Percentiles rank a stretch among this genome's conserved stretches.
These are phyloP conservation scores for Pherbina coryleti DNA, from an alignment of 2,888 invertebrate species.

Conservation along the genomic window DNA sequence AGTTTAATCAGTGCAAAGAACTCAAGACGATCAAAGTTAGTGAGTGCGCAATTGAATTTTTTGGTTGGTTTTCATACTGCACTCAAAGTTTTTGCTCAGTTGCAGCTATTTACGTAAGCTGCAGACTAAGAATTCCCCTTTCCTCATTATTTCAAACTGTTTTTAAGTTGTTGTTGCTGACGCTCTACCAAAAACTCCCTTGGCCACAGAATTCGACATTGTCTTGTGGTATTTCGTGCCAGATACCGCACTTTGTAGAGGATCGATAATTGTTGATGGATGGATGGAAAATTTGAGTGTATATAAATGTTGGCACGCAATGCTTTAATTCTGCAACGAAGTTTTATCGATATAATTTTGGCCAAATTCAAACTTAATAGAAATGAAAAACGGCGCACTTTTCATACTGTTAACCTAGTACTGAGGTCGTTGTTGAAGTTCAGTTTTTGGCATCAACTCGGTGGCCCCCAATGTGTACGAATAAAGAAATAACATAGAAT, in stretches of 20 bases:
- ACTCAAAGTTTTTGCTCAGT: too few species aligned
- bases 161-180: too few species aligned
- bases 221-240: background rate
- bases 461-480: background rate
- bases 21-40: too few species aligned
- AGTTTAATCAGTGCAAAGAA: too few species aligned
- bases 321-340: background rate
- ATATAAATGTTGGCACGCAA: background rate
- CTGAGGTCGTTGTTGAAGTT: slow-evolving; percentile 7
- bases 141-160: too few species aligned
- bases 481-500: background rate
- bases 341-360: slow-evolving; percentile 35
- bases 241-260: background rate
- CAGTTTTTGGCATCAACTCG: slow-evolving; percentile 6
- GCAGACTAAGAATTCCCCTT: too few species aligned
- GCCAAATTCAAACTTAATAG: background rate
- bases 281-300: background rate
- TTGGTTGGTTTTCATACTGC: too few species aligned
- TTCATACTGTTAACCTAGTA: slow-evolving; percentile 14
- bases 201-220: too few species aligned
- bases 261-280: slow-evolving; percentile 29
- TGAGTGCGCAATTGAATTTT: too few species aligned
- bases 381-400: background rate
- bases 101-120: too few species aligned
- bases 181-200: too few species aligned